phyloP scores from a whole-genome alignment of 2,113 vertebrate species.

The Myxocyprinus asiaticus region DNA sequence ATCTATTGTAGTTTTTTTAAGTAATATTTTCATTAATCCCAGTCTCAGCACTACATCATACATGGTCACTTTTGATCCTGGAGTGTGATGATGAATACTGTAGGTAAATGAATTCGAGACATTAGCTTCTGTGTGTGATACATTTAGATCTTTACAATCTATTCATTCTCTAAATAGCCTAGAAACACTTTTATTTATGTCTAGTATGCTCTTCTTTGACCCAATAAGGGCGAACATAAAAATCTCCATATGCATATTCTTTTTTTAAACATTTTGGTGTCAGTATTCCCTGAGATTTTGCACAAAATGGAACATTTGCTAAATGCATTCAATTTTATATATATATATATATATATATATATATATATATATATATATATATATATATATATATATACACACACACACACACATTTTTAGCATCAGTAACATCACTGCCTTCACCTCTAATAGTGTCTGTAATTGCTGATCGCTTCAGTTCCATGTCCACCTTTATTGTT shows the following conservation, averaged over 20 bases:
- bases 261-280: no score
- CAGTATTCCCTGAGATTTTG: no score
- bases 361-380: no score
- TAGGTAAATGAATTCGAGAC: neutral
- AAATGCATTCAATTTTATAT: neutral
- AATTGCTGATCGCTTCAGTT: neutral
- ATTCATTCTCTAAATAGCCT: no score
- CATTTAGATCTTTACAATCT: neutral
- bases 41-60: neutral
- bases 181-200: neutral
- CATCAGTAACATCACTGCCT: no score
- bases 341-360: no score
- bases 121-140: neutral
- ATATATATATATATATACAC: no score
- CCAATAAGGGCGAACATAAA: no score
- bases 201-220: neutral
- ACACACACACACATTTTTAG: no score
- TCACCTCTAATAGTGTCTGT: neutral
- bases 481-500: neutral
- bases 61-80: neutral
- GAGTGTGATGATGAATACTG: neutral
- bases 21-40: neutral
- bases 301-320: no score
- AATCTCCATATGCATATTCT: no score
- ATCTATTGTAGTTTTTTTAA: neutral